These are phyloP conservation scores for Rotaria macrura DNA, from an alignment of 2,888 invertebrate species.

Conservation along the genomic window DNA sequence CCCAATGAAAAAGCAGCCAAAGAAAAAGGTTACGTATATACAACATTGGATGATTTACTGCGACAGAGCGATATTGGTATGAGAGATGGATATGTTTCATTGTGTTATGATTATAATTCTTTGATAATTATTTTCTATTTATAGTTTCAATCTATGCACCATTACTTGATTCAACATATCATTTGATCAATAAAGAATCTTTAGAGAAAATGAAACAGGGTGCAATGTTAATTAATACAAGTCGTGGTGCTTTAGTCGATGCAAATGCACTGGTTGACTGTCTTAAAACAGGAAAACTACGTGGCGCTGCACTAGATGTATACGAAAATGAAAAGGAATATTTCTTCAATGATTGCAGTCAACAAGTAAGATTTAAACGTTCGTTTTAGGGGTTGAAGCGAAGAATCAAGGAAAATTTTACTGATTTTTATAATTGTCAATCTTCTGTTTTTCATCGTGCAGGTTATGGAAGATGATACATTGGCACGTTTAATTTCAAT, in stretches of 20 bases:
- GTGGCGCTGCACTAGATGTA: conserved; percentile 16
- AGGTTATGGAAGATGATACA: conserved; percentile 27
- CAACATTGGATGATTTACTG: conserved; percentile 7
- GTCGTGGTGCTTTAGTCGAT: conserved; percentile 24
- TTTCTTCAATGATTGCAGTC: conserved; percentile 16
- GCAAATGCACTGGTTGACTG: neutral
- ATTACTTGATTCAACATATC: conserved; percentile 13
- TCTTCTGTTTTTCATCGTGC: neutral
- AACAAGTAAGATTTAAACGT: neutral
- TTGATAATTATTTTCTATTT: no score
- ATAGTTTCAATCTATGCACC: conserved; percentile 18
- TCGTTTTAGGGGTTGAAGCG: no score
- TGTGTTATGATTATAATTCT: neutral
- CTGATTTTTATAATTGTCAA: neutral
- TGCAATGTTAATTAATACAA: conserved; percentile 24
- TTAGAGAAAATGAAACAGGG: conserved; percentile 18
- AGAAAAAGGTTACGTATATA: conserved; percentile 24
- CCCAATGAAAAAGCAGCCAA: neutral
- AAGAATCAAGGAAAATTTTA: no score
- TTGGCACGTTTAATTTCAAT: conserved; percentile 11
- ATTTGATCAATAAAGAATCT: conserved; percentile 19
- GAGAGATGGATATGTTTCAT: neutral
- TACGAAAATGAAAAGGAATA: conserved; percentile 22
- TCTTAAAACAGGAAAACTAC: conserved; percentile 21
- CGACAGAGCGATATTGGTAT: conserved; percentile 21